These are phyloP conservation scores for Gavia stellata DNA, from an alignment of 2,113 vertebrate species.

Conservation along the genomic window DNA sequence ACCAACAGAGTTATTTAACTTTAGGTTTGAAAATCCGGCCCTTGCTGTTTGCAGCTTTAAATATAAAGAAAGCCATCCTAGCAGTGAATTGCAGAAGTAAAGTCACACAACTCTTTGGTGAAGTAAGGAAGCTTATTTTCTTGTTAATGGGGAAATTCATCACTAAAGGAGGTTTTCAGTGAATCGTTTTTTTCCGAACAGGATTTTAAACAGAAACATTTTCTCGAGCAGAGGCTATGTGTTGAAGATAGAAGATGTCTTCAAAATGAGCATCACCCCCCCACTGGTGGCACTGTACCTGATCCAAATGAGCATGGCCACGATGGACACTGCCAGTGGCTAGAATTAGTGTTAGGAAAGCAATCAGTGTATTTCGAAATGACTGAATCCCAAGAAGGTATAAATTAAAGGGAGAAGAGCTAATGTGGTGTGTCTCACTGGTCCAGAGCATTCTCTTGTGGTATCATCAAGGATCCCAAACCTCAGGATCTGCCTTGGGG, in stretches of 20 bases:
- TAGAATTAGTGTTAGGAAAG: not conserved
- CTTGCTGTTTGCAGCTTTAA: not conserved
- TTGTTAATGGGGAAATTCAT: not conserved
- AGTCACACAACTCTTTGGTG: not conserved
- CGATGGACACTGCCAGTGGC: not conserved
- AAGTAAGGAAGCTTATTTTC: not conserved
- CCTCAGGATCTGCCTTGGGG: not conserved
- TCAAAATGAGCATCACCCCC: accelerated
- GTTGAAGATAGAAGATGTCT: not conserved
- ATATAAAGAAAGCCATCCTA: not conserved
- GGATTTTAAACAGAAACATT: not conserved
- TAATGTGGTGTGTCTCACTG: not conserved
- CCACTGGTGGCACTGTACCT: not conserved
- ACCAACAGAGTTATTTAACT: not conserved
- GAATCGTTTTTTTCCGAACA: not conserved
- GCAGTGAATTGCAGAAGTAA: not conserved
- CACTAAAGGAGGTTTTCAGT: not conserved
- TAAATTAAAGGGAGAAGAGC: not conserved
- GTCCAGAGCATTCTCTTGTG: not conserved
- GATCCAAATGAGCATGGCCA: not conserved
- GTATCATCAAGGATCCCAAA: not conserved
- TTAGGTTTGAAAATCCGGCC: not conserved
- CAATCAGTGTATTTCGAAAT: not conserved
- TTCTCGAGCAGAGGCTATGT: not conserved
- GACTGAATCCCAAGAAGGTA: not conserved